Evolutionary conservation across 2,888 invertebrate species (phyloP).

Genomic region (Nomada lathburiana): DNA sequence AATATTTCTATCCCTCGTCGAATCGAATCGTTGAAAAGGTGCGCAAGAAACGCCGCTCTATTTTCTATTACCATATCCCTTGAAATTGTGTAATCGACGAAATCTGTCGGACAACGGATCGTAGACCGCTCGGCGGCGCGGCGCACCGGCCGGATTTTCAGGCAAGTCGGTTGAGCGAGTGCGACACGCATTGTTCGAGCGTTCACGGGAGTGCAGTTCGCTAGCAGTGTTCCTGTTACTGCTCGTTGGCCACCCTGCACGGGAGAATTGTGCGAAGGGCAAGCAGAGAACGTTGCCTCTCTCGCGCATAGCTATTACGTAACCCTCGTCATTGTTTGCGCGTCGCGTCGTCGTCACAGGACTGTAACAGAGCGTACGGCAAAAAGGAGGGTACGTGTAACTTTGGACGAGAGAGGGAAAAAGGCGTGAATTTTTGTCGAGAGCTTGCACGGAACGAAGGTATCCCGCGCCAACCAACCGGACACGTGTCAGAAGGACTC

Average conservation of each 20-base stretch:
- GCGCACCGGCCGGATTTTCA: conserved; percentile 69
- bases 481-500: conserved; percentile 59
- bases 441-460: conserved; percentile 38
- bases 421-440: conserved; percentile 54
- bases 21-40: background rate
- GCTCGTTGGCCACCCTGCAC: conserved; percentile 67
- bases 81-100: background rate
- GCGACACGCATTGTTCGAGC: conserved; percentile 78
- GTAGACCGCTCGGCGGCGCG: conserved; percentile 34
- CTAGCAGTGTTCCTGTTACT: conserved; percentile 65
- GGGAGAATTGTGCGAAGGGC: conserved; percentile 47
- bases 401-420: conserved; percentile 49
- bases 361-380: conserved; percentile 53
- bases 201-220: conserved; percentile 71
- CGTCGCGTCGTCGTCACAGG: conserved; percentile 64
- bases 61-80: background rate
- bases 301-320: conserved; percentile 70
- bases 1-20: background rate
- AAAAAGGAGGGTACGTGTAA: conserved; percentile 57
- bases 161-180: conserved; percentile 70
- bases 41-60: too few species aligned
- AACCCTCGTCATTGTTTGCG: conserved; percentile 73
- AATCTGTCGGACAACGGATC: background rate
- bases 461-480: conserved; percentile 53
- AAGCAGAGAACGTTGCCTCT: conserved; percentile 60